Base-by-base conservation (phyloP, 2,888 invertebrate genomes). In the Gryllus longicercus region DNA sequence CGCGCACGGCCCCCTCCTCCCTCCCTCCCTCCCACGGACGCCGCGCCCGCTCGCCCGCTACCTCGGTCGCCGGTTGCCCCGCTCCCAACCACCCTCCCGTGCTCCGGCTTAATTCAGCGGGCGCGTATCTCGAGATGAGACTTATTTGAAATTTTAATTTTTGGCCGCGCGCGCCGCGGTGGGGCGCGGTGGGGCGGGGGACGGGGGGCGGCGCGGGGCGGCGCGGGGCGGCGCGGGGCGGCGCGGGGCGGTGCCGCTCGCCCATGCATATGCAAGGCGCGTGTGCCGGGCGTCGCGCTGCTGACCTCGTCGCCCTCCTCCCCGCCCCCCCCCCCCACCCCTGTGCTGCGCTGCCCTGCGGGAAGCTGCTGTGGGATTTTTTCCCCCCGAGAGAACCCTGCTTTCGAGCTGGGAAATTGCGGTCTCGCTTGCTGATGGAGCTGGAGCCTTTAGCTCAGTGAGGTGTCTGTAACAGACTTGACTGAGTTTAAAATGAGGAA, bases 61-160 rank as follows among this genome's bases (percentile, higher is more conserved):
- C 63, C 63, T 63, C 63, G 63, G 16, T 63, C 63, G 10, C 63
- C 16, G 63, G 16, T 63, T n/a, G 14, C 63, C 63, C n/a, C 11
- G 63, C n/a, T 63, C 4, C 63, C 63, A 63, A 18, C 63, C 11
- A 5, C 63, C 63, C 14, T 63, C 63, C 63, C 63, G n/a, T 16
- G 16, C 63, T 5, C 63, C 16, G 14, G 14, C 63, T 63, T 63
- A 14, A 63, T 63, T 63, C 63, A 63, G 63, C 63, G 11, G n/a
- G 63, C 63, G 63, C 63, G 63, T n/a, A 14, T 63, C 63, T 63
- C 63, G 14, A n/a, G 63, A 63, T n/a, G 63, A 63, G 63, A 63
- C 63, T 63, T 63, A 63, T 63, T 63, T 63, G 63, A 63, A 63
- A 63, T 63, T 63, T 63, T 63, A 63, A 63, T 63, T 63, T 63